Percentiles rank a stretch among this genome's conserved stretches.
Conservation (phyloP, 2,797 vertebrate genomes). For the Argentina silus region DNA sequence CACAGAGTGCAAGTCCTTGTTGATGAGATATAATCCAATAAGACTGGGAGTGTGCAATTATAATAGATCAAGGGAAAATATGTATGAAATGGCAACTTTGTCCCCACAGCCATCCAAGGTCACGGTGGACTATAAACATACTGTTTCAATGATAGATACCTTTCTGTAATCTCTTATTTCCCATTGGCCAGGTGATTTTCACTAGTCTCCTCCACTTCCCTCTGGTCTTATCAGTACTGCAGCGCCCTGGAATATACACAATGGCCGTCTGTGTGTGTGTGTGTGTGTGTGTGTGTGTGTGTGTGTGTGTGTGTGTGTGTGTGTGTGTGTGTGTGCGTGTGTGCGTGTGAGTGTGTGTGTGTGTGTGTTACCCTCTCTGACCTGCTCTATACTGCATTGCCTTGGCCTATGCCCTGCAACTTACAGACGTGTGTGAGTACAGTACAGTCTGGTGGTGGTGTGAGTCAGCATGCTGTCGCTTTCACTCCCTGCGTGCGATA, state of each 20-base stretch:
- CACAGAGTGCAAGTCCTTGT: slow-evolving; percentile 29
- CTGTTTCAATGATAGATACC: slow-evolving; percentile 20
- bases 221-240: slow-evolving; percentile 25
- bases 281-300: too few relatives aligned
- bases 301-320: too few relatives aligned
- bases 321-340: too few relatives aligned
- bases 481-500: slow-evolving; percentile 13
- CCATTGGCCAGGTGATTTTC: slow-evolving; percentile 25
- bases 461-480: neutral
- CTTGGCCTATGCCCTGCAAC: neutral
- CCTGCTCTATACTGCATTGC: slow-evolving; percentile 14
- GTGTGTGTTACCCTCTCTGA: too few relatives aligned
- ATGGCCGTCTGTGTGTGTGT: too few relatives aligned
- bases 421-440: neutral
- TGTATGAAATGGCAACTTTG: neutral
- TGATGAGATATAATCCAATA: neutral
- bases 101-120: neutral
- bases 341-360: too few relatives aligned
- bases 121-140: slow-evolving; percentile 2
- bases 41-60: slow-evolving; percentile 15
- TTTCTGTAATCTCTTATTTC: slow-evolving; percentile 5
- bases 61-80: neutral
- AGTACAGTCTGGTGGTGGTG: neutral
- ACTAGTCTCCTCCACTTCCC: slow-evolving; percentile 14
- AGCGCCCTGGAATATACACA: neutral